Conservation (phyloP, 2,113 vertebrate species). For the Pycnonotus jocosus region DNA sequence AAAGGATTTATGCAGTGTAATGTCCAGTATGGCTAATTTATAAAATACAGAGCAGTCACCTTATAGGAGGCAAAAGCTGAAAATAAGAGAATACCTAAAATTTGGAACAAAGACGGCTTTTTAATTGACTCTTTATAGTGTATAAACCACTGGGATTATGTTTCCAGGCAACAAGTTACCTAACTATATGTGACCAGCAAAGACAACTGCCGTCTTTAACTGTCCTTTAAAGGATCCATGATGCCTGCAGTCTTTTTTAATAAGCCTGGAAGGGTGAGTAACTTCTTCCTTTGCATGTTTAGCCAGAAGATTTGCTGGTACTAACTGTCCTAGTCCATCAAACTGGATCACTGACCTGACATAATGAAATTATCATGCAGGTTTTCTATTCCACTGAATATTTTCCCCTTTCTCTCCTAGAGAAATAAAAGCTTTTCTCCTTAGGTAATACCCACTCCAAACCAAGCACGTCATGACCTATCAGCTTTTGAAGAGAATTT, state of each 20-base stretch:
- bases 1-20: not conserved
- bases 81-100: not conserved
- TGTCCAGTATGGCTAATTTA: not conserved
- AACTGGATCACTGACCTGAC: constrained; percentile 1
- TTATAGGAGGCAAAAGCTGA: not conserved
- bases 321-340: not conserved
- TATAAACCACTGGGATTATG: not conserved
- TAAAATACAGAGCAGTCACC: not conserved
- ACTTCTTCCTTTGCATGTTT: not conserved
- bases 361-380: not conserved
- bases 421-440: not conserved
- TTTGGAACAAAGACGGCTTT: not conserved
- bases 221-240: not conserved
- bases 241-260: not conserved
- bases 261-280: not conserved
- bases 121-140: constrained; percentile 3
- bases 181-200: constrained; percentile 30
- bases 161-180: constrained; percentile 51
- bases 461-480: not conserved
- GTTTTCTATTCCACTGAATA: constrained; percentile 27
- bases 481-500: not conserved
- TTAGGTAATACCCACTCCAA: not conserved
- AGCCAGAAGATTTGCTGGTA: not conserved
- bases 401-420: not conserved
- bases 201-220: not conserved